These are phyloP conservation scores for Drosophila kepulauana DNA, from an alignment of 1,140 invertebrate species.

Conservation along the genomic window DNA sequence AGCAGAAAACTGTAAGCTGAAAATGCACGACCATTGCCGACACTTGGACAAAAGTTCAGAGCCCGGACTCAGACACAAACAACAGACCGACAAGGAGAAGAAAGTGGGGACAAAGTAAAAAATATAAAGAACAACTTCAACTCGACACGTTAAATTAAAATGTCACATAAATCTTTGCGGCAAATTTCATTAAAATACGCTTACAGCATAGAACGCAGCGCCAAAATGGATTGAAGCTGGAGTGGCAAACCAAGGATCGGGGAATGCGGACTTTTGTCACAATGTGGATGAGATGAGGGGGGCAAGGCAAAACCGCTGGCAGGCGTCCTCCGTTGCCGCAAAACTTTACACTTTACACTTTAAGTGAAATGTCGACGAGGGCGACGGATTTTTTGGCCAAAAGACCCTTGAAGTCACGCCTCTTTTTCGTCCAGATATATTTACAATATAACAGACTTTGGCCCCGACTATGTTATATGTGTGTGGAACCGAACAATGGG, in stretches of 20 bases:
- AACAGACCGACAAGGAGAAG: conserved; percentile 31
- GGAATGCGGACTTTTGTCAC: not conserved
- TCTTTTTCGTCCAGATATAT: conserved; percentile 31
- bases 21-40: conserved; percentile 73
- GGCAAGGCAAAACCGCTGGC: conserved; percentile 28
- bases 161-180: conserved; percentile 83
- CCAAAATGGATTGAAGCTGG: conserved; percentile 37
- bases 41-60: conserved; percentile 74
- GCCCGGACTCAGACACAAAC: conserved; percentile 55
- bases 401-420: conserved; percentile 43
- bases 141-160: conserved; percentile 84
- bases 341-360: conserved; percentile 75
- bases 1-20: conserved; percentile 36
- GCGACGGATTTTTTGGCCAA: conserved; percentile 32
- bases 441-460: conserved; percentile 26
- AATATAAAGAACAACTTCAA: conserved; percentile 75
- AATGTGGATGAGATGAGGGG: not conserved
- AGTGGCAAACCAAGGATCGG: conserved; percentile 24
- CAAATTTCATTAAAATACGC: conserved; percentile 83
- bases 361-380: conserved; percentile 59
- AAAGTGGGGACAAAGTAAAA: conserved; percentile 43
- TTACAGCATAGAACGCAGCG: conserved; percentile 75
- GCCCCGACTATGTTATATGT: not conserved
- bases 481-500: conserved; percentile 19
- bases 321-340: conserved; percentile 54